These are phyloP conservation scores for Cerceris rybyensis DNA, from an alignment of 2,888 invertebrate species.

Conservation along the genomic window DNA sequence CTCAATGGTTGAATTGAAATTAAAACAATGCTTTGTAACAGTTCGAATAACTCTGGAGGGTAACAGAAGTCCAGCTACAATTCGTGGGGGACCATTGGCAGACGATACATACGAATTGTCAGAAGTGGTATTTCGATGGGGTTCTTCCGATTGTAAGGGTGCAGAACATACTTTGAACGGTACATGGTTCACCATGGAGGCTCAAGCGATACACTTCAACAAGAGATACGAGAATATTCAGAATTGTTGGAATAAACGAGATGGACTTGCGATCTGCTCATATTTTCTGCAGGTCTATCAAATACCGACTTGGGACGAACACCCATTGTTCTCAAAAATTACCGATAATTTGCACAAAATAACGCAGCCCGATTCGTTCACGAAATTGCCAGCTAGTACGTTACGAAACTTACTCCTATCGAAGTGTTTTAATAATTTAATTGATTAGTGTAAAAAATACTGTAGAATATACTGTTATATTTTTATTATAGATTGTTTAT, in stretches of 20 bases:
- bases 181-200: slow-evolving; percentile 74
- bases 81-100: slow-evolving; percentile 67
- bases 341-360: slow-evolving; percentile 56
- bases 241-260: slow-evolving; percentile 66
- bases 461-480: neutral
- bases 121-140: slow-evolving; percentile 72
- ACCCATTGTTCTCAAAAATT: slow-evolving; percentile 57
- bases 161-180: slow-evolving; percentile 72
- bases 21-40: slow-evolving; percentile 18
- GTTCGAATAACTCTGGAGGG: slow-evolving; percentile 62
- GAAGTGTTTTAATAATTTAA: too few relatives aligned
- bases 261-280: slow-evolving; percentile 70
- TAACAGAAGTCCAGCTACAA: slow-evolving; percentile 48
- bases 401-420: too few relatives aligned
- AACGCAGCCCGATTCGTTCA: slow-evolving; percentile 32
- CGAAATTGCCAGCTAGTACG: slow-evolving; percentile 52
- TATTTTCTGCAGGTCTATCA: slow-evolving; percentile 70
- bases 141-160: slow-evolving; percentile 66
- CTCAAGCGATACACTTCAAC: slow-evolving; percentile 72
- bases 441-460: too few relatives aligned
- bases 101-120: slow-evolving; percentile 64
- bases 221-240: slow-evolving; percentile 64
- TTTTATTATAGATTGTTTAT: slow-evolving; percentile 53
- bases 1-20: neutral
- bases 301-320: slow-evolving; percentile 55